Conservation (phyloP, 2,113 vertebrate species). For the Pseudopipra pipra region DNA sequence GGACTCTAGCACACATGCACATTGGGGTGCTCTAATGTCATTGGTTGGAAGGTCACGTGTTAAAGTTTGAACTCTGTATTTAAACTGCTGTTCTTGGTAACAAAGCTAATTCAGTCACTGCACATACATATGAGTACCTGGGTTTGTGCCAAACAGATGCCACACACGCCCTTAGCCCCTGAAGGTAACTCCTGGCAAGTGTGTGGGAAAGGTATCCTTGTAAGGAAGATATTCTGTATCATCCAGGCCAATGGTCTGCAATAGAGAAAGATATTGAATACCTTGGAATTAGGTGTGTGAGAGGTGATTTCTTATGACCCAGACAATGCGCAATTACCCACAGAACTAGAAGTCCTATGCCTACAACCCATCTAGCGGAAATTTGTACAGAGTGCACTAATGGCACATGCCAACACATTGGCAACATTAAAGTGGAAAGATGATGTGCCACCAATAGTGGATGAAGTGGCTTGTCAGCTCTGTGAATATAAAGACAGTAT, state of each 20-base stretch:
- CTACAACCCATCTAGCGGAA: neutral
- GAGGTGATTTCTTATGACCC: neutral
- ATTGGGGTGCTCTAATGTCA: no score
- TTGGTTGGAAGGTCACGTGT: no score
- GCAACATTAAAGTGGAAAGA: neutral
- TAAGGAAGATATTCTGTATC: neutral
- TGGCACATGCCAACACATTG: neutral
- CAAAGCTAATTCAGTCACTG: no score
- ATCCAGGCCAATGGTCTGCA: neutral
- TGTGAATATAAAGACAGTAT: neutral
- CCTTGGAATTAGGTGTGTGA: neutral
- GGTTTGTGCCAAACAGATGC: no score
- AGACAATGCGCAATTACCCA: neutral
- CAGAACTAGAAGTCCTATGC: neutral
- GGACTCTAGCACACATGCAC: no score
- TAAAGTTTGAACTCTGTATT: no score
- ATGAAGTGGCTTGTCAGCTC: neutral
- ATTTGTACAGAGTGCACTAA: neutral
- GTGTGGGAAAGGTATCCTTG: neutral
- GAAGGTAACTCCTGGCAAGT: neutral
- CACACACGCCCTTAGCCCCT: neutral
- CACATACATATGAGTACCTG: no score
- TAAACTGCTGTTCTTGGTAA: no score
- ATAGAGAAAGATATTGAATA: neutral
- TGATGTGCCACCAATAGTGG: neutral